These are phyloP conservation scores for Cariama cristata DNA, from an alignment of 2,113 vertebrate genomes.

Conservation along the genomic window DNA sequence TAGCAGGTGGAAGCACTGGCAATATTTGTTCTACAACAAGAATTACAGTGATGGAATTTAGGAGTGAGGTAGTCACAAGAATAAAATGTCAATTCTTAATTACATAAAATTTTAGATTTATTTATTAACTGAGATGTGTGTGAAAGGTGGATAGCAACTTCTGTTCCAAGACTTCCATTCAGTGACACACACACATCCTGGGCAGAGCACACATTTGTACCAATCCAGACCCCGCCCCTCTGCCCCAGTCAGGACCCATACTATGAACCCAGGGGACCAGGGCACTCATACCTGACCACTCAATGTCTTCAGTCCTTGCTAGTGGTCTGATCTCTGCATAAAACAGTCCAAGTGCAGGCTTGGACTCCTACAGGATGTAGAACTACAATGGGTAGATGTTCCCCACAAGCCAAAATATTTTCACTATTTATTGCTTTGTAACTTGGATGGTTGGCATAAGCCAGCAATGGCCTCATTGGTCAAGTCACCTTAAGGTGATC, in stretches of 20 bases:
- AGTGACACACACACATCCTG: background rate
- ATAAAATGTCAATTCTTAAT: background rate
- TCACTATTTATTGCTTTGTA: background rate
- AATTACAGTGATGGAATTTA: background rate
- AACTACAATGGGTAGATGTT: background rate
- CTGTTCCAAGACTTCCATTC: background rate
- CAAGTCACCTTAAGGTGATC: background rate
- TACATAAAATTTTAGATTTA: background rate
- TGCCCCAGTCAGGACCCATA: too few relatives aligned
- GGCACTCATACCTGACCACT: background rate
- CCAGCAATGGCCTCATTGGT: too few relatives aligned
- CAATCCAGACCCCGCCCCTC: background rate
- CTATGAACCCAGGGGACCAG: background rate
- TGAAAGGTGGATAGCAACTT: background rate
- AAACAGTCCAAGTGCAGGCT: background rate
- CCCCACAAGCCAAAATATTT: background rate
- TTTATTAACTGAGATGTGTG: background rate
- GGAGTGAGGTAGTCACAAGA: background rate
- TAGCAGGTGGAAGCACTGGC: background rate
- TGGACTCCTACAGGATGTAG: background rate
- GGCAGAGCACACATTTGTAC: background rate
- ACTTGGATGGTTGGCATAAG: background rate
- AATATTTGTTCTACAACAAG: background rate
- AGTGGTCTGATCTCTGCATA: background rate
- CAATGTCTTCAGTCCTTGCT: background rate